These are phyloP conservation scores for Caenorhabditis drosophilae DNA, from an alignment of 2,888 invertebrate species.

Conservation along the genomic window DNA sequence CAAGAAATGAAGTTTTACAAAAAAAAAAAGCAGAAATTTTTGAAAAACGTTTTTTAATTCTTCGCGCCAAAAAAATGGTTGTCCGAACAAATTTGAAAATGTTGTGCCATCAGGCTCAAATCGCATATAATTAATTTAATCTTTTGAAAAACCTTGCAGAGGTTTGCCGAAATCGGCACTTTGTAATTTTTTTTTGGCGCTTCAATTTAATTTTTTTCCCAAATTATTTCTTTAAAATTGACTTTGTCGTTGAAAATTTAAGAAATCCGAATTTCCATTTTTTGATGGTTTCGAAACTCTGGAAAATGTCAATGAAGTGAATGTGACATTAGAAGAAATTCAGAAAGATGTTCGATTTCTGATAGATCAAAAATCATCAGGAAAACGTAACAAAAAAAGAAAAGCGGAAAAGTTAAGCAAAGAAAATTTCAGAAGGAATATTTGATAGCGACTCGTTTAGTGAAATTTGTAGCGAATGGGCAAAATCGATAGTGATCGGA, in stretches of 20 bases:
- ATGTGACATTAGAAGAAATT: constrained; percentile 20
- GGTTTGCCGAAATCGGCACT: no score
- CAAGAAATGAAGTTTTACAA: not conserved
- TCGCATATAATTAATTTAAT: no score
- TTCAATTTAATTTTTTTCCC: no score
- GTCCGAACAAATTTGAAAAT: no score
- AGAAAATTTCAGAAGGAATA: constrained; percentile 77
- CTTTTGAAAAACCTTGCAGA: no score
- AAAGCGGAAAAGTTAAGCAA: no score
- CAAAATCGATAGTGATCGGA: constrained; percentile 87
- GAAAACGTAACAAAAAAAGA: constrained; percentile 11
- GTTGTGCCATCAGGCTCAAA: no score
- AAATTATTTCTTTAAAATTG: no score
- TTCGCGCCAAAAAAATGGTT: no score
- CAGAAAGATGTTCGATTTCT: constrained; percentile 20
- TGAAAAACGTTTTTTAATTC: no score
- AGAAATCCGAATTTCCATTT: constrained; percentile 26
- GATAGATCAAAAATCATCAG: constrained; percentile 11
- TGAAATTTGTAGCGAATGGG: constrained; percentile 95
- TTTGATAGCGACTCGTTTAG: constrained; percentile 80
- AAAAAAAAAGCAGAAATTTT: not conserved
- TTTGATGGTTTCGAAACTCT: not conserved
- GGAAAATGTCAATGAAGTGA: constrained; percentile 8
- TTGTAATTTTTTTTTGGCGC: no score
- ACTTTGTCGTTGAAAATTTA: no score